Conservation (phyloP, 2,888 invertebrate species). For the Lordiphosa andalusiaca region DNA sequence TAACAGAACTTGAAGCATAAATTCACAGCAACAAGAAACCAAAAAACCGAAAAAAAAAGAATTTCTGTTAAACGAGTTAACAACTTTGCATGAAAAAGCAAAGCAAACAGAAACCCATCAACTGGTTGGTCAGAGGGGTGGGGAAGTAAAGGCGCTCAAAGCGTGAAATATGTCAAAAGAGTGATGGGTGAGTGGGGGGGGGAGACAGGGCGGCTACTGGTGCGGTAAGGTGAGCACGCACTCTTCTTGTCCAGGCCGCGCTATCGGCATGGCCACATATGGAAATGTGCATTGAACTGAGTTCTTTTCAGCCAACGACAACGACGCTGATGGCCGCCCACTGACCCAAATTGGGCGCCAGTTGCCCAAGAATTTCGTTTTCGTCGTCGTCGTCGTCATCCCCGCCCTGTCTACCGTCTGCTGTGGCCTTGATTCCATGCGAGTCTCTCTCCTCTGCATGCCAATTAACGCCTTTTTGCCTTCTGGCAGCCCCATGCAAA, state of each 20-base stretch:
- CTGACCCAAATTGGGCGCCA: conserved; percentile 62
- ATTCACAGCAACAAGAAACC: conserved; percentile 30
- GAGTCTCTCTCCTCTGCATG: conserved; percentile 37
- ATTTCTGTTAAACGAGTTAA: conserved; percentile 63
- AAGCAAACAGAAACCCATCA: conserved; percentile 57
- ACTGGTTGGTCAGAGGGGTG: conserved; percentile 19
- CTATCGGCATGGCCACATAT: conserved; percentile 11
- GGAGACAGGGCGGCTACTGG: conserved; percentile 2
- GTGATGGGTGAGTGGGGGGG: neutral
- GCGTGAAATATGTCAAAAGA: conserved; percentile 14
- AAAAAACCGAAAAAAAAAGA: conserved; percentile 21
- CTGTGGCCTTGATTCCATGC: conserved; percentile 46
- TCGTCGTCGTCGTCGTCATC: conserved; percentile 38
- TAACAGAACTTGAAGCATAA: conserved; percentile 64
- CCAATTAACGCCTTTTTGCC: conserved; percentile 58
- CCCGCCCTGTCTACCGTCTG: conserved; percentile 32
- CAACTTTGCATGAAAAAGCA: conserved; percentile 69
- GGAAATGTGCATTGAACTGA: conserved; percentile 41
- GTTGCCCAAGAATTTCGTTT: conserved; percentile 57
- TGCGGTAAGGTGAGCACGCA: conserved; percentile 31
- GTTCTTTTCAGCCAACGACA: conserved; percentile 26
- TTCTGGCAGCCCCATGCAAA: conserved; percentile 19
- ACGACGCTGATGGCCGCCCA: conserved; percentile 52
- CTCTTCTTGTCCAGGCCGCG: conserved; percentile 6
- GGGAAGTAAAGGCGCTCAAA: neutral